Base-by-base conservation (phyloP, 2,113 vertebrate species). In the Nothocercus nigrocapillus region DNA sequence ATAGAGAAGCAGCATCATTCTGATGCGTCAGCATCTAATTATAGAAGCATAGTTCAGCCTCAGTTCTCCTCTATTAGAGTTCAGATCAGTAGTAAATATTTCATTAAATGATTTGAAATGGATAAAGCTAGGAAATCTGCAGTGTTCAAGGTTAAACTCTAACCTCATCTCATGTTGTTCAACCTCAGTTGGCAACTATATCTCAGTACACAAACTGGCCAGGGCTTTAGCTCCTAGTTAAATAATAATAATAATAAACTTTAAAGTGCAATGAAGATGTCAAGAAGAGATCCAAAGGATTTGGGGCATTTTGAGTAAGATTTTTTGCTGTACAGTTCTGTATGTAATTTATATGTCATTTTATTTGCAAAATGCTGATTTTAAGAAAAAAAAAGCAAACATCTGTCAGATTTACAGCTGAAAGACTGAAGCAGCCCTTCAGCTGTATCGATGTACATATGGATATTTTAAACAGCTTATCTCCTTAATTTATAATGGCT, bases 31-130 rank as follows among this genome's bases (percentile, higher is more conserved):
- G 34, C 4, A 7, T 70, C 77, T 62, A 32, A 51, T 54, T 84
- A 30, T 18, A 63, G 58, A 59, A 85, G 54, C 3, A 1, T 59
- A 42, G 44, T 30, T 84, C 59, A 81, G 59, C 47, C 56, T 70
- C 67, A 36, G 36, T 58, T 58, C 59, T 22, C 6, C 56, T 90
- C 72, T 24, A 83, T 89, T 59, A 78, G 59, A 40, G 16, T 64
- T 93, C 84, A 90, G 89, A 54, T 73, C 51, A 66, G 36, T 45
- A 59, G 59, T 93, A 70, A 94, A 85, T 81, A 74, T 85, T 89
- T 82, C 8, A 95, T 94, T 82, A 54, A 70, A 27, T 73, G 88
- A 45, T 44, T 38, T 87, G 61, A 84, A 94, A 80, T 11, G 72
- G 53, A 34, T 27, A 24, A 49, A 92, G n/a, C 14, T 13, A 78